These are phyloP conservation scores for Liopterus haemorrhoidalis DNA, from an alignment of 2,888 invertebrate species.

Conservation along the genomic window DNA sequence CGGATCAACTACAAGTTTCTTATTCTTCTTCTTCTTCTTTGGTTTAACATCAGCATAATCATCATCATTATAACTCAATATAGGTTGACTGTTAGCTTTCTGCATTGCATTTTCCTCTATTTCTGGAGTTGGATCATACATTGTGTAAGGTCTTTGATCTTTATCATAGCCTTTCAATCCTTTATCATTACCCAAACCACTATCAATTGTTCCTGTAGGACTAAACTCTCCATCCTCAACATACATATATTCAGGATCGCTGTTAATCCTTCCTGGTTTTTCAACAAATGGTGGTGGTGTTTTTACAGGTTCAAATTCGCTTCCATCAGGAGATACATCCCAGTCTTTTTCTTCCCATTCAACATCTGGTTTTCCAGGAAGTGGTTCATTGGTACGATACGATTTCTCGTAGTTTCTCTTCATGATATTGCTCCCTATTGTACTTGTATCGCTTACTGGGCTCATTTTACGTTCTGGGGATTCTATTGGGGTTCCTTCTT, in stretches of 20 bases:
- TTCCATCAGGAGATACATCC: constrained; percentile 48
- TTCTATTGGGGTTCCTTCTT: constrained; percentile 13
- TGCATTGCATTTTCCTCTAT: neutral
- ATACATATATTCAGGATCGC: constrained; percentile 27
- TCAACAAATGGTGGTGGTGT: constrained; percentile 6
- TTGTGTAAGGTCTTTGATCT: constrained; percentile 14
- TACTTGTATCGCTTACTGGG: constrained; percentile 35
- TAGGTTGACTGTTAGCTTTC: constrained; percentile 9
- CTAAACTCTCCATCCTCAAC: constrained; percentile 16
- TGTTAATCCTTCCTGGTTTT: constrained; percentile 19
- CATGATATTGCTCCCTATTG: constrained; percentile 42
- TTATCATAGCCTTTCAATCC: too few species aligned
- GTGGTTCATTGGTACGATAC: constrained; percentile 79
- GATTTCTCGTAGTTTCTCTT: constrained; percentile 73
- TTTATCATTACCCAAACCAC: constrained; percentile 14
- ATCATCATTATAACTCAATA: constrained; percentile 31
- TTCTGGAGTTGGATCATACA: constrained; percentile 4
- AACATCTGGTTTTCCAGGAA: constrained; percentile 62
- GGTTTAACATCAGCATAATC: constrained; percentile 33
- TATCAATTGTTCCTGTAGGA: constrained; percentile 17
- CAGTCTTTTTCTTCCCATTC: constrained; percentile 77
- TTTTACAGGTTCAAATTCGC: constrained; percentile 21
- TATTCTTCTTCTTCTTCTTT: constrained; percentile 10
- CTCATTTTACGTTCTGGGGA: constrained; percentile 28
- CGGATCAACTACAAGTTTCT: constrained; percentile 3